Conservation (phyloP, 2,797 vertebrate genomes). For the Ctenopoma kingsleyae region DNA sequence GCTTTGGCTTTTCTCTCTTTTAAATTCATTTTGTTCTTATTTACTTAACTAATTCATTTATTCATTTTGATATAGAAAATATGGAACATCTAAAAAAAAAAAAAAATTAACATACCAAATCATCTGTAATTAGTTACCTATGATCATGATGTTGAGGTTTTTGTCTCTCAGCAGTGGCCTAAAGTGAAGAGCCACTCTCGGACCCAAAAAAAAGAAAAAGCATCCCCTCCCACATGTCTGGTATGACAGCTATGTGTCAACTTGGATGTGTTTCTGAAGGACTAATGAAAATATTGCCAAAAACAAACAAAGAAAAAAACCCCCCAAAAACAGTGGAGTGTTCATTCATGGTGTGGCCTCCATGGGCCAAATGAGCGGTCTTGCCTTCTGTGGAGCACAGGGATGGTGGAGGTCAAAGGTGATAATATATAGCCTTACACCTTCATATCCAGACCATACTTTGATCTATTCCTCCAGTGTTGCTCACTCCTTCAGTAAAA, state of each 20-base stretch:
- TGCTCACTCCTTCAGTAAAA: slow-evolving; percentile 65
- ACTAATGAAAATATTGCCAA: slow-evolving; percentile 69
- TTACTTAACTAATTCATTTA: slow-evolving; percentile 74
- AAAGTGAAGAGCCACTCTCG: slow-evolving; percentile 61
- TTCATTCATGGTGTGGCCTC: slow-evolving; percentile 73
- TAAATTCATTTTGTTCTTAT: slow-evolving; percentile 71
- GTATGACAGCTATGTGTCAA: slow-evolving; percentile 59
- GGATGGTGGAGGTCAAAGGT: slow-evolving; percentile 59
- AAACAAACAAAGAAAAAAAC: slow-evolving; percentile 47
- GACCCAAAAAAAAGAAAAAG: slow-evolving; percentile 48
- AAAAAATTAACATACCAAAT: slow-evolving; percentile 90
- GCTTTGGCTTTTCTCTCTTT: slow-evolving; percentile 90
- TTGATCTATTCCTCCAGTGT: slow-evolving; percentile 54
- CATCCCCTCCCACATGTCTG: slow-evolving; percentile 46
- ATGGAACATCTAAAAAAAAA: slow-evolving; percentile 87
- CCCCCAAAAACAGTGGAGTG: slow-evolving; percentile 76
- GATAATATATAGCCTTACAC: slow-evolving; percentile 43
- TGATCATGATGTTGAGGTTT: slow-evolving; percentile 85
- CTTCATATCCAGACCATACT: slow-evolving; percentile 53
- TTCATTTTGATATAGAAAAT: slow-evolving; percentile 91
- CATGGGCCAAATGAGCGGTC: slow-evolving; percentile 65
- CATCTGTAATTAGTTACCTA: slow-evolving; percentile 87
- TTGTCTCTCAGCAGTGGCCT: slow-evolving; percentile 71
- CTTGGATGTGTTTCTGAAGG: slow-evolving; percentile 73
- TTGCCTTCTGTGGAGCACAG: slow-evolving; percentile 58